Evolutionary conservation across 2,888 invertebrate species (phyloP).

Genomic region (Stenodema calcarata): DNA sequence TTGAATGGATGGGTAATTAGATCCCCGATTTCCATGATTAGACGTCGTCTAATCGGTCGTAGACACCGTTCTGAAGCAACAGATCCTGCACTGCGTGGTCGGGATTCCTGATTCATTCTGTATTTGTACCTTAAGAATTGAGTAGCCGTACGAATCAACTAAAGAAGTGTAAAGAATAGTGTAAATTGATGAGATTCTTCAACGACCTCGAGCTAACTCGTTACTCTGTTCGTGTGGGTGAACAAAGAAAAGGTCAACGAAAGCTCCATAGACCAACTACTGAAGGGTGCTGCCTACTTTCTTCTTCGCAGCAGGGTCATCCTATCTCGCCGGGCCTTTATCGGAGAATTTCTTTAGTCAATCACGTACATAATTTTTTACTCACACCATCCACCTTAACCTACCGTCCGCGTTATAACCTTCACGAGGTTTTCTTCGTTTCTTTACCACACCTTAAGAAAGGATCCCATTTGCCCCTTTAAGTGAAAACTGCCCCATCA

Average conservation of each 20-base stretch:
- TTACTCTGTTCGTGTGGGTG: not conserved
- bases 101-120: too few species aligned
- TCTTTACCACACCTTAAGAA: not conserved
- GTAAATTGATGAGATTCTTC: not conserved
- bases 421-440: not conserved
- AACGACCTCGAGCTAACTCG: not conserved
- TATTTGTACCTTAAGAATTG: too few species aligned
- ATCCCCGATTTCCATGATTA: too few species aligned
- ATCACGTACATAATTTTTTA: slow-evolving; percentile 10
- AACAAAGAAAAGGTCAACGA: not conserved
- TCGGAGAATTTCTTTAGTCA: slow-evolving; percentile 3
- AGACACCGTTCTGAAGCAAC: too few species aligned
- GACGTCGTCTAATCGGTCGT: too few species aligned
- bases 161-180: too few species aligned
- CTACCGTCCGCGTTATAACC: too few species aligned
- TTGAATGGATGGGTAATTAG: too few species aligned
- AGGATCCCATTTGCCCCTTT: not conserved
- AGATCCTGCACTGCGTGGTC: too few species aligned
- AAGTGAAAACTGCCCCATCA: not conserved
- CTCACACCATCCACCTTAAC: not conserved
- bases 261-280: not conserved
- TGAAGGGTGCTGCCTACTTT: not conserved
- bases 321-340: not conserved
- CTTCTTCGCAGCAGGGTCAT: not conserved
- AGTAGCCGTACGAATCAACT: too few species aligned